Conservation (phyloP, 2,888 invertebrate genomes). For the Didymodactylos carnosus region DNA sequence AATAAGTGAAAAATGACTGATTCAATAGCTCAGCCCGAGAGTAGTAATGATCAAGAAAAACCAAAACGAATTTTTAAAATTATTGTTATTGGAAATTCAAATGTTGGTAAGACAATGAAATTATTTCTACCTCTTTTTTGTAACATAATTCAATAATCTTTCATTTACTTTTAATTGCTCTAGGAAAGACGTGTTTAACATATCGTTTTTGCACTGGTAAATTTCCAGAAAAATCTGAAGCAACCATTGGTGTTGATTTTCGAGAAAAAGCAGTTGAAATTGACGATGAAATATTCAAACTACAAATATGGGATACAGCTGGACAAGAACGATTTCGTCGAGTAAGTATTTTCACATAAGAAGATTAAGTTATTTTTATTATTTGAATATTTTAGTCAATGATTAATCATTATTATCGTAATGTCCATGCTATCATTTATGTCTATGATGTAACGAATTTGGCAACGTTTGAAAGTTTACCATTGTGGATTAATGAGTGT, state of each 20-base stretch:
- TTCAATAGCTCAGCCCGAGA: not conserved
- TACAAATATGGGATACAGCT: slow-evolving; percentile 57
- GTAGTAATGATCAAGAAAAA: not conserved
- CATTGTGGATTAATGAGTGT: slow-evolving; percentile 56
- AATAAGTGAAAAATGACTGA: too few species aligned
- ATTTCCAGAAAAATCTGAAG: slow-evolving; percentile 54
- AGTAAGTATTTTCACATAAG: not conserved
- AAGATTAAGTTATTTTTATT: not conserved
- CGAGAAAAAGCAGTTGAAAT: slow-evolving; percentile 50
- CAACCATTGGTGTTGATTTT: slow-evolving; percentile 66
- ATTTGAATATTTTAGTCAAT: too few species aligned
- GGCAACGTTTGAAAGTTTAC: slow-evolving; percentile 46
- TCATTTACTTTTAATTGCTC: slow-evolving; percentile 64
- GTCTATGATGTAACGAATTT: slow-evolving; percentile 56
- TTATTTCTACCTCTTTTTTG: too few species aligned
- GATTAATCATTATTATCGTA: slow-evolving; percentile 62
- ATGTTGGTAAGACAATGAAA: not conserved
- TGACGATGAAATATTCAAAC: slow-evolving; percentile 49
- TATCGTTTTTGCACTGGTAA: slow-evolving; percentile 58
- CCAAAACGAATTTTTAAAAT: slow-evolving; percentile 11
- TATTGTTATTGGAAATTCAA: slow-evolving; percentile 14
- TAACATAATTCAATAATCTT: slow-evolving; percentile 36
- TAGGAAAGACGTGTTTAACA: slow-evolving; percentile 61
- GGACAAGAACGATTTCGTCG: too few species aligned
- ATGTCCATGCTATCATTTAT: slow-evolving; percentile 62